phyloP scores from a whole-genome alignment of 2,888 invertebrate species.

The Dioctria linearis region DNA sequence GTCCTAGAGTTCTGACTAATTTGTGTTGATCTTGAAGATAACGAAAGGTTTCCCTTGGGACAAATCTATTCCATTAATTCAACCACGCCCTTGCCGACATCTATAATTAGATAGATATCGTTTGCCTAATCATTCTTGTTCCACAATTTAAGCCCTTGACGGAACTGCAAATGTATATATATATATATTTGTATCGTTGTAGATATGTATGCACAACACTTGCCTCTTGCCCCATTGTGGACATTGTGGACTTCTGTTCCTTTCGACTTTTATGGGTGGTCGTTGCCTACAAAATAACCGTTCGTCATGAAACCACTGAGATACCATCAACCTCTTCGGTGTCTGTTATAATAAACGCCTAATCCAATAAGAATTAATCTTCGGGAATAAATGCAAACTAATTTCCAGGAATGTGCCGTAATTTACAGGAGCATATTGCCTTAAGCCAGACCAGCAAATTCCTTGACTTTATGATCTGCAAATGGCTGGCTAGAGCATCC shows the following conservation, averaged over 20 bases:
- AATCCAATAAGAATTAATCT: slow-evolving; percentile 26
- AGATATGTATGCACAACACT: slow-evolving; percentile 32
- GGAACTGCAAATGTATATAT: too few species aligned
- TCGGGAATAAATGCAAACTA: neutral
- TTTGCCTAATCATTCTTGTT: slow-evolving; percentile 18
- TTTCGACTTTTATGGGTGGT: slow-evolving; percentile 2
- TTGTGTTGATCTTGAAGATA: slow-evolving; percentile 20
- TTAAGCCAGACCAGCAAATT: neutral
- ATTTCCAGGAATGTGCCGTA: neutral
- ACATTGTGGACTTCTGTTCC: neutral
- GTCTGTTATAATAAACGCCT: slow-evolving; percentile 19
- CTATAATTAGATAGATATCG: slow-evolving; percentile 46
- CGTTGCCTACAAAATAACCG: slow-evolving; percentile 35
- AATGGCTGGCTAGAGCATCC: neutral
- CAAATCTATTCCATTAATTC: slow-evolving; percentile 44
- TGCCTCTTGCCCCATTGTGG: neutral
- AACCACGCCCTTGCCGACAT: slow-evolving; percentile 42
- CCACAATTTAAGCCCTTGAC: slow-evolving; percentile 37
- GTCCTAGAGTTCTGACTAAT: slow-evolving; percentile 1
- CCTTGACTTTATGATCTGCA: slow-evolving; percentile 38
- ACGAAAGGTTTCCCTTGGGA: slow-evolving; percentile 39
- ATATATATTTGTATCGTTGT: neutral
- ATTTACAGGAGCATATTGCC: slow-evolving; percentile 12
- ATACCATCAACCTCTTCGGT: slow-evolving; percentile 13
- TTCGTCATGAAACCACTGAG: slow-evolving; percentile 17